Evolutionary conservation across 2,113 vertebrate genomes (phyloP), one percentile per base, ranked within the genome.

Genomic region (Peromyscus leucopus): DNA sequence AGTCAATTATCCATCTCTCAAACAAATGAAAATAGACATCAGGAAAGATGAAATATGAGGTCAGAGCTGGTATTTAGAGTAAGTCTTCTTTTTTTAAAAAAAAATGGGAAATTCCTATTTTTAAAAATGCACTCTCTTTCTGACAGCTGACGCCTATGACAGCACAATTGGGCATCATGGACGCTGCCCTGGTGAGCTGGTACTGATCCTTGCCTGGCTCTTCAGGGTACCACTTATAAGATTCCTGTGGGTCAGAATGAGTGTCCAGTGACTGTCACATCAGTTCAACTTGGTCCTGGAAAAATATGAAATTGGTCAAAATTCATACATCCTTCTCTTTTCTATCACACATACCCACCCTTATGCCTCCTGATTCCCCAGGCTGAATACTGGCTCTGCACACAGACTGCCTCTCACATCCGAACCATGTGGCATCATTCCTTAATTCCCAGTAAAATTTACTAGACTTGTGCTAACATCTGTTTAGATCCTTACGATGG

Each of bases 11-110:
- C 21, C 24, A 2, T 9, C 42, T 80, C 39, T 61, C 42, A 48
- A 31, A 39, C 36, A 97, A 89, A 55, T 9, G 21, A 6, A 71
- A 90, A 48, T 55, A 36, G 76, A 75, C 5, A 75, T 61, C 51
- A 82, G 21, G 26, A 91, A 51, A 92, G 51, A 85, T 91, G 46
- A 92, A 93, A 13, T 76, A 36, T 86, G 65, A 93, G 4, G 51
- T 48, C 57, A 83, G 13, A 63, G 71, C 36, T 72, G 10, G 33
- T 78, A 89, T 93, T 86, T 82, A 89, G 6, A 10, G 39, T 78
- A 86, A 84, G 26, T 7, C 26, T 24, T 31, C 85, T 89, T 74
- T 78, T 51, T n/a, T n/a, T n/a, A n/a, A 51, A 51, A 51, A 93
- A 93, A 96, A 92, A 63, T 88, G 48, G 17, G 19, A 90, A 84